Base-by-base conservation (phyloP, 2,888 invertebrate species). In the Eremobia ochroleuca region DNA sequence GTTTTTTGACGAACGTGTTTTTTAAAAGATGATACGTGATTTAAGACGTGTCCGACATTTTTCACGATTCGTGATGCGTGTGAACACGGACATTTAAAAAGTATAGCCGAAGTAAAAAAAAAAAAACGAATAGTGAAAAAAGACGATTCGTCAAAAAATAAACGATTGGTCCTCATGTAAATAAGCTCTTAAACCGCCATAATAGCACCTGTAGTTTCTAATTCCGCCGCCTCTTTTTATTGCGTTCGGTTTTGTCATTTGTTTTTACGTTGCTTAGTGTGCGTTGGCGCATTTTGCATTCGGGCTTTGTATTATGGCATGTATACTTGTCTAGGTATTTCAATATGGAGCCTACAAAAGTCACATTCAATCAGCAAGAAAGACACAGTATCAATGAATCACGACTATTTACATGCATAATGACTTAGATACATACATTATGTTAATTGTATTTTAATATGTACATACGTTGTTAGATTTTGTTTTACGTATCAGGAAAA, bases 381-480 rank as follows among this genome's bases (percentile, higher is more conserved):
- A 79, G 66, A 68, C 62, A 69, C 68, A 68, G 64, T 77, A 75
- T 79, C 61, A 84, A 82, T 76, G 82, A 87, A 87, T 87, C 87
- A 87, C 85, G 78, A 85, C 83, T 82, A 78, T 80, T 78, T 85
- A 69, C 74, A 31, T 67, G 37, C 37, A 78, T 80, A 80, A 76
- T 80, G 74, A 68, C 73, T 87, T 78, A 78, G 80, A 87, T 85
- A 77, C 79, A 79, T 80, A 82, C 37, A 79, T 85, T 87, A 87
- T 83, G 80, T 61, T 80, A 83, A 79, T 87, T 83, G 49, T 75
- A 80, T 87, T 78, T 46, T 69, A 77, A 75, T 75, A 76, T 70
- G 64, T 66, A 76, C 11, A 18, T 68, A 73, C 55, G 25, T 58
- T 49, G 66, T 55, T 76, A 55, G 15, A 67, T 79, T 81, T 68